Percentiles rank a stretch among this genome's conserved stretches.
These are phyloP conservation scores for Porites evermanni DNA, from an alignment of 92 coral and sea anemone species.

Conservation along the genomic window DNA sequence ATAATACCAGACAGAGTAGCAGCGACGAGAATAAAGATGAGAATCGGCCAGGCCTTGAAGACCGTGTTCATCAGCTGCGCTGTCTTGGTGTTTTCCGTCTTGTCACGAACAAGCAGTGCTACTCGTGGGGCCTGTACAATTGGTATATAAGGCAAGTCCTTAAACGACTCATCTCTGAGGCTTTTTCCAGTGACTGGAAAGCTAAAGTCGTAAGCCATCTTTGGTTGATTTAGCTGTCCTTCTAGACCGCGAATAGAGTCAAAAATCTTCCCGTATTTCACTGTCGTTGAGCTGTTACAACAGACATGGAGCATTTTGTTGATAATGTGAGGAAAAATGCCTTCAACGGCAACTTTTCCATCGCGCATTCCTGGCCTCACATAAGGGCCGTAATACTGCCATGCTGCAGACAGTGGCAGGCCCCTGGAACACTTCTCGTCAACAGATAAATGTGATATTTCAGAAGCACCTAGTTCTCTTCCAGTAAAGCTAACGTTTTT, in stretches of 20 bases:
- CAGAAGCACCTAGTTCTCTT: constrained; percentile 40
- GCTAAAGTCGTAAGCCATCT: constrained; percentile 78
- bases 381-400: constrained; percentile 98
- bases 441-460: constrained; percentile 61
- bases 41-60: constrained; percentile 94
- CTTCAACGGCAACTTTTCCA: constrained; percentile 77
- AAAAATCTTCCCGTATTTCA: constrained; percentile 70
- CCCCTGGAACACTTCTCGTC: constrained; percentile 89
- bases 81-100: constrained; percentile 72
- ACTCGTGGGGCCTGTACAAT: constrained; percentile 90
- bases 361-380: constrained; percentile 49
- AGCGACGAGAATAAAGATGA: constrained; percentile 91
- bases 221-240: constrained; percentile 62
- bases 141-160: constrained; percentile 84
- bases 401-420: constrained; percentile 84
- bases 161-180: constrained; percentile 71
- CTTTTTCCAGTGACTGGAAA: constrained; percentile 87
- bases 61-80: constrained; percentile 85
- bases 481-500: constrained; percentile 41
- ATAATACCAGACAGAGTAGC: constrained; percentile 96
- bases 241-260: constrained; percentile 81
- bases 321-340: constrained; percentile 91
- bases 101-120: constrained; percentile 87
- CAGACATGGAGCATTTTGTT: constrained; percentile 84
- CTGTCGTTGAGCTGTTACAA: constrained; percentile 67